Conservation (phyloP, 2,113 vertebrate genomes). For the Cyprinodon variegatus region DNA sequence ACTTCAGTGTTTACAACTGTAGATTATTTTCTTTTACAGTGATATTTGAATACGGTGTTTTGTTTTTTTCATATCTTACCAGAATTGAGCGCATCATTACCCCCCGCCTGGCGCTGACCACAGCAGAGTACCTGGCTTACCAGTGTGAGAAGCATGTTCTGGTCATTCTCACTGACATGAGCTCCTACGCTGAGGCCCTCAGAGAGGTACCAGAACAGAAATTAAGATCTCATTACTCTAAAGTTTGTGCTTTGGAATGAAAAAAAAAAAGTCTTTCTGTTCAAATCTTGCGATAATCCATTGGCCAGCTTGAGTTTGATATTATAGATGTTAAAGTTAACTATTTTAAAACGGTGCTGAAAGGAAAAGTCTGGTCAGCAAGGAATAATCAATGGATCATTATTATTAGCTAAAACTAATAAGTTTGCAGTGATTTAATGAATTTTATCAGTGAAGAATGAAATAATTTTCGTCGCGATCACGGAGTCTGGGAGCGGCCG, state of each 20-base stretch:
- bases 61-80: slow-evolving; percentile 25
- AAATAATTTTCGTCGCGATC: no score
- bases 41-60: neutral
- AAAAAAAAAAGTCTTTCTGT: no score
- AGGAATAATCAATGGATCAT: no score
- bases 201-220: slow-evolving; percentile 76
- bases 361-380: no score
- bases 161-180: slow-evolving; percentile 87
- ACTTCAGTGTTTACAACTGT: neutral
- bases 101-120: slow-evolving; percentile 82
- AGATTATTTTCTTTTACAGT: neutral
- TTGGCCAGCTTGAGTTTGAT: no score
- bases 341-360: no score
- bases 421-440: no score
- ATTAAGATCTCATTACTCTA: neutral
- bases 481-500: no score
- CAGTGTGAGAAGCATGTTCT: slow-evolving; percentile 87
- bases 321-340: no score
- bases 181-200: slow-evolving; percentile 85
- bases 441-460: no score
- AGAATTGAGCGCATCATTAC: slow-evolving; percentile 87
- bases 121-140: slow-evolving; percentile 85
- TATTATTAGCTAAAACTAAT: no score
- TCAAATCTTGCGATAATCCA: no score
- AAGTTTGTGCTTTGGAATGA: neutral